Evolutionary conservation across 2,888 invertebrate genomes (phyloP).

Genomic region (Cephus rjabovi): DNA sequence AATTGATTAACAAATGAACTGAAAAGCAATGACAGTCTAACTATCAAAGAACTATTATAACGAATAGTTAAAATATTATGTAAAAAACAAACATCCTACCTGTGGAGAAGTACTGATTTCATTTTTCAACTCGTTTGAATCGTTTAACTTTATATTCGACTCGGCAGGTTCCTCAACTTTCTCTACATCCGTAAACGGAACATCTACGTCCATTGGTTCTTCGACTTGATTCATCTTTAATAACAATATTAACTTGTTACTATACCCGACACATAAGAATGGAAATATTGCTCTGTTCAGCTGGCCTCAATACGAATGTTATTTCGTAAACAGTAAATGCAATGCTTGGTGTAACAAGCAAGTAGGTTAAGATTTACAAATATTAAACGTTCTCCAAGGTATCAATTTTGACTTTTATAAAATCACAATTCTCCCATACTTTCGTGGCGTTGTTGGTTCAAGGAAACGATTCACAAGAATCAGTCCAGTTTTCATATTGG

Average conservation of each 20-base stretch:
- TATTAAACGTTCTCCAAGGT: slow-evolving; percentile 2
- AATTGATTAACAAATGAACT: not conserved
- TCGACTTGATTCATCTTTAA: slow-evolving; percentile 51
- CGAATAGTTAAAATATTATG: not conserved
- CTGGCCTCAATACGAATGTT: not conserved
- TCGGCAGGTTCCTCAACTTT: slow-evolving; percentile 39
- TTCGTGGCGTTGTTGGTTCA: no score
- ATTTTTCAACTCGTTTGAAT: slow-evolving; percentile 18
- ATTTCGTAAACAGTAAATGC: not conserved
- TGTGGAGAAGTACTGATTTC: slow-evolving; percentile 17
- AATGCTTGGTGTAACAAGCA: no score
- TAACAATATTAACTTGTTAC: slow-evolving; percentile 11
- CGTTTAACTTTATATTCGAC: slow-evolving; percentile 24
- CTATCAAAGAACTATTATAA: not conserved
- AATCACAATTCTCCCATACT: no score
- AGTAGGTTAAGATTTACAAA: slow-evolving; percentile 36
- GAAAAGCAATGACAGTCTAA: not conserved
- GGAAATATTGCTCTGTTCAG: not conserved
- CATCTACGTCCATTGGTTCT: slow-evolving; percentile 69
- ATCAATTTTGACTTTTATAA: no score
- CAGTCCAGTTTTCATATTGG: no score
- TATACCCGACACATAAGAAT: not conserved
- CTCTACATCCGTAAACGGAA: slow-evolving; percentile 29
- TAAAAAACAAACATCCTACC: not conserved
- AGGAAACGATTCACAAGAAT: no score